Conservation (phyloP, 2,113 vertebrate genomes). For the Megaptera novaeangliae region DNA sequence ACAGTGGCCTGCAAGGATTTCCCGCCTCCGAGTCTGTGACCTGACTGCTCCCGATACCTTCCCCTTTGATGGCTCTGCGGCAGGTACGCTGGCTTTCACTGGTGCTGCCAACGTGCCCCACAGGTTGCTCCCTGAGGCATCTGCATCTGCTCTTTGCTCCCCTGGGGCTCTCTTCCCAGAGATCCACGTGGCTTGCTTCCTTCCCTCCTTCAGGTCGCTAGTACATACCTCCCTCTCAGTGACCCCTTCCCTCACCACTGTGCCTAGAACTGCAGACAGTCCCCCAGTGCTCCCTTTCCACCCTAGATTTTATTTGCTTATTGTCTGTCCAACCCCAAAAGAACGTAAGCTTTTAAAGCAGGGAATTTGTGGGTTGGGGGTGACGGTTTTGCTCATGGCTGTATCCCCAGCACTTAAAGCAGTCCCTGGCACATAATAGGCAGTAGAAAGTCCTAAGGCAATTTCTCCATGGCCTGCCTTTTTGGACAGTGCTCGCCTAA, state of each 20-base stretch:
- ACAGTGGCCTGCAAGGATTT: constrained; percentile 31
- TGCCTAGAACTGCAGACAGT: background rate
- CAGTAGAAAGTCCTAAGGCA: background rate
- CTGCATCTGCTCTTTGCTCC: background rate
- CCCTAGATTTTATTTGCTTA: background rate
- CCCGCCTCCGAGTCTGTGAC: background rate
- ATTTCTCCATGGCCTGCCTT: background rate
- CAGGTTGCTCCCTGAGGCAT: background rate
- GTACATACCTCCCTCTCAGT: background rate
- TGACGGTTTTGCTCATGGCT: background rate
- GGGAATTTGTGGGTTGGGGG: background rate
- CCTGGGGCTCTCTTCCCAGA: background rate
- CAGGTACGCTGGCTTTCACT: background rate
- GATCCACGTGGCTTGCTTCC: background rate
- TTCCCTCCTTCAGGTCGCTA: background rate
- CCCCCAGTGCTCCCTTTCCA: background rate
- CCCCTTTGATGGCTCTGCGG: background rate
- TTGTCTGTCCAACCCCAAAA: background rate
- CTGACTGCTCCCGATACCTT: background rate
- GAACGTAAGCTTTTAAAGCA: background rate
- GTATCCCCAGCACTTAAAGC: background rate
- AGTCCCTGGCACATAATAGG: background rate
- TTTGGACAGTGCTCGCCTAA: background rate
- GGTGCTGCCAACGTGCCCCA: background rate
- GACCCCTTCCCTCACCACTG: background rate